Evolutionary conservation across 2,113 vertebrate genomes (phyloP).

Genomic region (Chionomys nivalis): DNA sequence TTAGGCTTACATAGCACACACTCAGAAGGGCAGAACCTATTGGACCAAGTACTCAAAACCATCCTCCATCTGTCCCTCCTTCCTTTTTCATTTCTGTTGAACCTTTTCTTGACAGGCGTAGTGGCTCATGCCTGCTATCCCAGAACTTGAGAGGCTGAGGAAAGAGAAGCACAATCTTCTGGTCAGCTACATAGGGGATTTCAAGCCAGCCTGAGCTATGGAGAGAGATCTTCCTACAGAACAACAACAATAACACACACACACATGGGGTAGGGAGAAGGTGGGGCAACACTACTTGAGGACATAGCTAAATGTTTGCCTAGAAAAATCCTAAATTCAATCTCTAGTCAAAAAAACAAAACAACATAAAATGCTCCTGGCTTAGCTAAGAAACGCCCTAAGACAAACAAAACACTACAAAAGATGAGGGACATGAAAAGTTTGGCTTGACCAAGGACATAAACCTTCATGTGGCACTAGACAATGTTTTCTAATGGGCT

Average conservation of each 20-base stretch:
- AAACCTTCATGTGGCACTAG: not conserved
- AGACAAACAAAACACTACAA: not conserved
- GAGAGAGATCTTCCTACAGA: not conserved
- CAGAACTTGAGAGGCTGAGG: not conserved
- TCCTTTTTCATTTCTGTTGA: not conserved
- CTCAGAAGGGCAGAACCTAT: constrained; percentile 25
- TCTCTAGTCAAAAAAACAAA: not conserved
- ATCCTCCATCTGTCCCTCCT: not conserved
- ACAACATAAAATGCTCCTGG: not conserved
- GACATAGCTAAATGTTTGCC: not conserved
- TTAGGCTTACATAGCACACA: not conserved
- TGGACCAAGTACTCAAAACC: constrained; percentile 35
- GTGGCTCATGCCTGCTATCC: not conserved
- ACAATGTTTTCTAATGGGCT: not conserved
- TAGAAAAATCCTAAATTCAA: not conserved
- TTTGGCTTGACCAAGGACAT: not conserved
- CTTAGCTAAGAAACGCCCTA: constrained; percentile 14
- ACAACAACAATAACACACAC: not conserved
- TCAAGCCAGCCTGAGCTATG: not conserved
- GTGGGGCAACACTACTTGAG: not conserved
- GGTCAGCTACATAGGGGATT: too few species aligned
- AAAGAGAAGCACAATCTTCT: not conserved
- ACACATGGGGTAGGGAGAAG: too few species aligned
- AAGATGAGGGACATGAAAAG: not conserved
- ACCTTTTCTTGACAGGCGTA: not conserved